Percentiles rank a stretch among this genome's conserved stretches.
Evolutionary conservation across 1,140 invertebrate genomes (phyloP).

Genomic region (Lutraria rhynchaena): DNA sequence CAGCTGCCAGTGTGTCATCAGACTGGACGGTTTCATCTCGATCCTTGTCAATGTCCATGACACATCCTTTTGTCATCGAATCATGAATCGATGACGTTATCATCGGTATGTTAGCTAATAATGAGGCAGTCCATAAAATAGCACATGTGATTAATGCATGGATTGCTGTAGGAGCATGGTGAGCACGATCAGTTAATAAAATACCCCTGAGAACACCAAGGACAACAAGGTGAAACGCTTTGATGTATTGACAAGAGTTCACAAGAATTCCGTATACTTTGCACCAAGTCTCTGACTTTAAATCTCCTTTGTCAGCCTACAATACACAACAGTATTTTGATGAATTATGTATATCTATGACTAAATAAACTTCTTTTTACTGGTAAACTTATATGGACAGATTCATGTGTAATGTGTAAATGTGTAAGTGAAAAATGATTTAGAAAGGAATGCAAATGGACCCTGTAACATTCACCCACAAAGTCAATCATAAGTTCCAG

Average conservation of each 20-base stretch:
- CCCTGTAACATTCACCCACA: no score
- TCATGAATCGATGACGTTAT: conserved; percentile 25
- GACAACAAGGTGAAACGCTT: conserved; percentile 73
- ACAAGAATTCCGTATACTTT: conserved; percentile 71
- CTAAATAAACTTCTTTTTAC: no score
- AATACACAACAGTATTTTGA: conserved; percentile 14
- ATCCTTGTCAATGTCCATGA: conserved; percentile 51
- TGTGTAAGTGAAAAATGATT: no score
- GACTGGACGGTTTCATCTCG: conserved; percentile 16
- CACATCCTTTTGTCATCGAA: conserved; percentile 34
- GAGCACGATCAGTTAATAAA: conserved; percentile 72
- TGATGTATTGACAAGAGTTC: conserved; percentile 67
- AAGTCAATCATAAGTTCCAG: no score
- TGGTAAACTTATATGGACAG: no score
- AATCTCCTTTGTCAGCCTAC: conserved; percentile 50
- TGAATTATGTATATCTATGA: no score
- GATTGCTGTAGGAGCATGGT: conserved; percentile 61
- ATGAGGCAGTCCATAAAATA: conserved; percentile 61
- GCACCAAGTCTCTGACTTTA: conserved; percentile 71
- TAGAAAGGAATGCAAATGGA: no score
- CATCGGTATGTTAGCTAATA: conserved; percentile 64
- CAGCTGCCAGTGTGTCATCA: conserved; percentile 35
- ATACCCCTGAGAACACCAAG: conserved; percentile 74
- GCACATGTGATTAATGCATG: conserved; percentile 62
- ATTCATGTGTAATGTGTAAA: no score